A percentile compares a stretch with the other conserved stretches of the same genome.
These are phyloP conservation scores for Nannoperca obscura DNA, from an alignment of 2,797 vertebrate species.

Conservation along the genomic window DNA sequence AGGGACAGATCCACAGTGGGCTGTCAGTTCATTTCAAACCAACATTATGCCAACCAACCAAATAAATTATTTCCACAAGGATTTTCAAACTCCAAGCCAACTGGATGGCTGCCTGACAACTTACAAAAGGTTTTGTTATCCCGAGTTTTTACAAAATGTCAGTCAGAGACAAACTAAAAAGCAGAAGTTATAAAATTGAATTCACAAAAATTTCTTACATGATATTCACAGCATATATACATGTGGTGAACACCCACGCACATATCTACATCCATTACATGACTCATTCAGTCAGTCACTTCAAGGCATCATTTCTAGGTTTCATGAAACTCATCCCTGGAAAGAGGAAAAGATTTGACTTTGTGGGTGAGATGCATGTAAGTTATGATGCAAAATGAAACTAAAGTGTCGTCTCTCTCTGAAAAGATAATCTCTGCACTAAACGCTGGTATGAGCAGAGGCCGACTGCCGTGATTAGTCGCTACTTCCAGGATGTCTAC, in stretches of 20 bases:
- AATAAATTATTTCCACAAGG: slow-evolving; percentile 13
- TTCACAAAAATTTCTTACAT: background rate
- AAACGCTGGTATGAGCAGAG: slow-evolving; percentile 8
- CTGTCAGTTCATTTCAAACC: slow-evolving; percentile 11
- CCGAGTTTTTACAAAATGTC: slow-evolving; percentile 13
- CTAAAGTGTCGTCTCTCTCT: slow-evolving; percentile 32
- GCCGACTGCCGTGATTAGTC: background rate
- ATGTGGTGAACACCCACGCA: slow-evolving; percentile 53
- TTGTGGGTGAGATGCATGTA: slow-evolving; percentile 67
- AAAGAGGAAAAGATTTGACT: slow-evolving; percentile 68
- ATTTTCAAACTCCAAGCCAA: slow-evolving; percentile 25
- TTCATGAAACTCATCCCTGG: slow-evolving; percentile 69
- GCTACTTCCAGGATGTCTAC: background rate
- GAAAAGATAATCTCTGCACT: slow-evolving; percentile 38
- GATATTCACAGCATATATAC: slow-evolving; percentile 27
- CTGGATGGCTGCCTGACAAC: slow-evolving; percentile 19
- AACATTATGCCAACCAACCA: slow-evolving; percentile 30
- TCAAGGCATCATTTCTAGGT: slow-evolving; percentile 57
- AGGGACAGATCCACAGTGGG: background rate
- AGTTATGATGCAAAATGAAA: slow-evolving; percentile 71
- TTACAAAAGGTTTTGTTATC: slow-evolving; percentile 15
- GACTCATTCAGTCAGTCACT: slow-evolving; percentile 56
- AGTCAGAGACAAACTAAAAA: slow-evolving; percentile 19
- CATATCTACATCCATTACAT: slow-evolving; percentile 32
- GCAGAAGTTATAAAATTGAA: slow-evolving; percentile 1